These are phyloP conservation scores for Beroe ovata DNA, from an alignment of 37 sponge, comb jelly and placozoan genomes.

Conservation along the genomic window DNA sequence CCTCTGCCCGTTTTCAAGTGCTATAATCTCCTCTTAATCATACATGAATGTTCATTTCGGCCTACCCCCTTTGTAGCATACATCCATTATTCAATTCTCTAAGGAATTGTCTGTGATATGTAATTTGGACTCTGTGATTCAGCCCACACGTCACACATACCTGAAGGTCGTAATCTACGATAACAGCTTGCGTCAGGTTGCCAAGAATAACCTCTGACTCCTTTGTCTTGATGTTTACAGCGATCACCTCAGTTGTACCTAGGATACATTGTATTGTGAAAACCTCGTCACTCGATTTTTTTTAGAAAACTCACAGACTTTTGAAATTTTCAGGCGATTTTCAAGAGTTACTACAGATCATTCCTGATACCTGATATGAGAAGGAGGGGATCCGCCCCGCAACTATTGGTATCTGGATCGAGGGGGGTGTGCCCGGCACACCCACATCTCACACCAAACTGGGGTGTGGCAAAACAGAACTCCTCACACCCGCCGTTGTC, in stretches of 20 bases:
- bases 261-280: background rate
- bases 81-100: too few species aligned
- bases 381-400: slow-evolving; percentile 50
- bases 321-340: too few species aligned
- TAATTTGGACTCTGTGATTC: too few species aligned
- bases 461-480: slow-evolving; percentile 42
- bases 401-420: background rate
- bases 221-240: slow-evolving; percentile 25
- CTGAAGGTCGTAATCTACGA: slow-evolving; percentile 60
- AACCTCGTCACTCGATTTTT: too few species aligned
- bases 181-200: slow-evolving; percentile 45
- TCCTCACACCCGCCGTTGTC: slow-evolving; percentile 20
- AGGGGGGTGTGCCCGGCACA: slow-evolving; percentile 2
- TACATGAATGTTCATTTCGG: too few species aligned
- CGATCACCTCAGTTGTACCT: slow-evolving; percentile 1
- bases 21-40: too few species aligned
- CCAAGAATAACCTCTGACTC: background rate
- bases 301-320: too few species aligned
- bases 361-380: slow-evolving; percentile 20
- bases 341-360: too few species aligned
- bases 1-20: too few species aligned
- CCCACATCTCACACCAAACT: background rate
- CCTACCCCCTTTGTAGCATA: too few species aligned
- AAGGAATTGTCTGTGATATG: too few species aligned
- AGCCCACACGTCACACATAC: too few species aligned